phyloP scores from a whole-genome alignment of 1,140 invertebrate genomes.

The Conus ventricosus region DNA sequence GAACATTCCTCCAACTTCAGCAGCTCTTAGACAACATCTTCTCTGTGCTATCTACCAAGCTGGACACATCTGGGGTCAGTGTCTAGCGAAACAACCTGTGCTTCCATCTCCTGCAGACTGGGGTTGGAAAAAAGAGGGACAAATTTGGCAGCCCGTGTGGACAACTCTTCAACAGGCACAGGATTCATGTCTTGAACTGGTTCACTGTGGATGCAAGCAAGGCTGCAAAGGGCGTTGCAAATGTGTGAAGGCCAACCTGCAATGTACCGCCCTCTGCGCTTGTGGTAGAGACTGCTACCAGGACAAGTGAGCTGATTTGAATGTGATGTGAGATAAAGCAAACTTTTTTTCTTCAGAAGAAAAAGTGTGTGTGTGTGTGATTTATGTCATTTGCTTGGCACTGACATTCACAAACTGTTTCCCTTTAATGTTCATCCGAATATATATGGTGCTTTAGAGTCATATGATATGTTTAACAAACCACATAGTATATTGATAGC shows the following conservation, averaged over 20 bases:
- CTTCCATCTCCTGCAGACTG: background rate
- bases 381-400: no score
- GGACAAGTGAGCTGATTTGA: no score
- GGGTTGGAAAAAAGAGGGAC: background rate
- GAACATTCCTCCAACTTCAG: background rate
- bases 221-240: background rate
- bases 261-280: background rate
- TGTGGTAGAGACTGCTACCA: background rate
- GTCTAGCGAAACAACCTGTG: background rate
- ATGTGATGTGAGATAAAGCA: no score
- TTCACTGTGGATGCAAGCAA: background rate
- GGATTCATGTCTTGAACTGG: background rate
- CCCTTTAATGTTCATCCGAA: no score
- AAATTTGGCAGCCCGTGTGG: background rate
- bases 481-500: no score
- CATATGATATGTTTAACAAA: no score
- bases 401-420: no score
- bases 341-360: no score
- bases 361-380: no score
- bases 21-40: background rate
- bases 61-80: background rate
- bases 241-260: background rate
- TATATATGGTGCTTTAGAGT: no score
- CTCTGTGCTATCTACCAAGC: background rate
- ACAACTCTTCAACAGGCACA: background rate